A percentile compares a stretch with the other conserved stretches of the same genome.
phyloP scores from a whole-genome alignment of 2,888 invertebrate genomes.

The Chaitophorus viminalis region DNA sequence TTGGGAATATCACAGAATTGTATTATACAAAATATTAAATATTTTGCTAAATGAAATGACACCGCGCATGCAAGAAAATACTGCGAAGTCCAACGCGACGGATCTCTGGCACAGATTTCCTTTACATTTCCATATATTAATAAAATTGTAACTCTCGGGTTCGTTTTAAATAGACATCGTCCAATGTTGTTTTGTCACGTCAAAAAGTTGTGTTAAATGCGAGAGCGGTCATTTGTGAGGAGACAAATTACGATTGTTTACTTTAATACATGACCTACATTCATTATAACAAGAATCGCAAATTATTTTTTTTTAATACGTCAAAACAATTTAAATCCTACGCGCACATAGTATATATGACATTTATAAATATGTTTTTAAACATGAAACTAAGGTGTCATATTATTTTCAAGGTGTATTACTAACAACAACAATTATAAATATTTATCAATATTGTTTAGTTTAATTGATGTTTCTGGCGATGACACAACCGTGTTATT shows the following conservation, averaged over 20 bases:
- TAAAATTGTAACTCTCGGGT: background rate
- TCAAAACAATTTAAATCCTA: conserved; percentile 24
- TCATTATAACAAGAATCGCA: conserved; percentile 6
- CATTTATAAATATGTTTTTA: conserved; percentile 21
- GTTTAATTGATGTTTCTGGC: conserved; percentile 13
- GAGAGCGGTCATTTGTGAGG: background rate
- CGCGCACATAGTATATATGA: background rate
- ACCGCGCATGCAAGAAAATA: background rate
- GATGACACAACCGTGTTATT: background rate
- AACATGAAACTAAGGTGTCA: conserved; percentile 15
- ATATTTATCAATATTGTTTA: conserved; percentile 1
- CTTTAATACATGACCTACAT: conserved; percentile 32
- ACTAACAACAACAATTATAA: background rate
- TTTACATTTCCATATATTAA: background rate
- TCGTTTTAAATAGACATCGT: background rate
- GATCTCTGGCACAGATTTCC: conserved; percentile 23
- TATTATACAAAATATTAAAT: background rate
- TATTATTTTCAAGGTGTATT: background rate
- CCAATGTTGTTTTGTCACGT: background rate
- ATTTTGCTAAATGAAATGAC: background rate
- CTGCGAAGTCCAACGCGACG: background rate
- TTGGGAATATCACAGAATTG: background rate
- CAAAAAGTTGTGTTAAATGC: background rate
- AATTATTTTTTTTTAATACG: conserved; percentile 25
- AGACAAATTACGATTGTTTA: conserved; percentile 27